phyloP scores from a whole-genome alignment of 2,888 invertebrate species.

The Andrena praecox region DNA sequence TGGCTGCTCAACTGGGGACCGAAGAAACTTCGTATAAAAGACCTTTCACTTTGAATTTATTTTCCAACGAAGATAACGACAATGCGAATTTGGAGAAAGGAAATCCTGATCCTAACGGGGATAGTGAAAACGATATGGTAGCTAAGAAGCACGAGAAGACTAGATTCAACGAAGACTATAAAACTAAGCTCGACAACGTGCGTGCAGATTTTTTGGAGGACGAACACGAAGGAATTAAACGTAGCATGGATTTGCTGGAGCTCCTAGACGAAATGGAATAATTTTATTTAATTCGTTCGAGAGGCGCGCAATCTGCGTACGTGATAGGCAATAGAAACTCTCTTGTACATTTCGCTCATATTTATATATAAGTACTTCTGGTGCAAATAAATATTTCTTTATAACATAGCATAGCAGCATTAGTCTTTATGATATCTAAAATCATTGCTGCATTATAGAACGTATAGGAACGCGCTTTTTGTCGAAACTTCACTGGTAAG shows the following conservation, averaged over 20 bases:
- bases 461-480: neutral
- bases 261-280: constrained; percentile 78
- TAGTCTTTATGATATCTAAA: constrained; percentile 7
- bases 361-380: constrained; percentile 27
- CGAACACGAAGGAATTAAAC: constrained; percentile 65
- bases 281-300: constrained; percentile 29
- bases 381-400: constrained; percentile 33
- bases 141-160: constrained; percentile 49
- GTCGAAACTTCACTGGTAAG: neutral
- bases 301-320: neutral
- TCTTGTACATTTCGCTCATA: constrained; percentile 45
- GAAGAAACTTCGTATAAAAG: constrained; percentile 71
- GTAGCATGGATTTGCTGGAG: constrained; percentile 76
- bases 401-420: neutral
- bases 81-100: constrained; percentile 51
- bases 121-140: constrained; percentile 29
- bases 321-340: constrained; percentile 20
- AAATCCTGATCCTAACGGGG: constrained; percentile 25
- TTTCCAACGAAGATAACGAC: constrained; percentile 68
- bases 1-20: constrained; percentile 78
- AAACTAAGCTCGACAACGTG: constrained; percentile 71
- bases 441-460: neutral
- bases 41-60: constrained; percentile 76
- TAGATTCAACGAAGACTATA: constrained; percentile 71
- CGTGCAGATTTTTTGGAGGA: constrained; percentile 76